Conservation (phyloP, 2,797 vertebrate species). For the Melanotaenia trifasciata region DNA sequence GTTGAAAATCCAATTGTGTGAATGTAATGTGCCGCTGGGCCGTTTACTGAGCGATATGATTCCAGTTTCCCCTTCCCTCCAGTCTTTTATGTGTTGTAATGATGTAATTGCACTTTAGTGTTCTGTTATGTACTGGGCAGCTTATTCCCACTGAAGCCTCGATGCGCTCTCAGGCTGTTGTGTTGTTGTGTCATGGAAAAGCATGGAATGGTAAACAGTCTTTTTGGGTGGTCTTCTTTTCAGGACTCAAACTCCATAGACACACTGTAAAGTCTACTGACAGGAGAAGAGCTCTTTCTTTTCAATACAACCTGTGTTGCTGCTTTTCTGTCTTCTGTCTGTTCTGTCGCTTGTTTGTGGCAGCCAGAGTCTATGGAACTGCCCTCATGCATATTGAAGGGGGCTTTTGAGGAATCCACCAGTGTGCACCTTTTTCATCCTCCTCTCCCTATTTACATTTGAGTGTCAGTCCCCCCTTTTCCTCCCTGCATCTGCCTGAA, state of each 20-base stretch:
- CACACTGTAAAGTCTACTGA: conserved; percentile 69
- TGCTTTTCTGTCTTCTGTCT: conserved; percentile 56
- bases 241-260: conserved; percentile 46
- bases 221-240: conserved; percentile 75
- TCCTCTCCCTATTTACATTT: conserved; percentile 73
- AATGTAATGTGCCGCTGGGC: conserved; percentile 5
- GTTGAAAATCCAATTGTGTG: conserved; percentile 25
- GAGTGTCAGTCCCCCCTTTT: conserved; percentile 69
- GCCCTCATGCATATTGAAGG: conserved; percentile 82
- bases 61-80: conserved; percentile 29
- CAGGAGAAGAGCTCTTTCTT: conserved; percentile 70
- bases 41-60: conserved; percentile 42
- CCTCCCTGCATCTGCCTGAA: conserved; percentile 55
- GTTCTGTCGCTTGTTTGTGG: conserved; percentile 65
- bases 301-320: conserved; percentile 60
- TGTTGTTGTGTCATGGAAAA: conserved; percentile 61
- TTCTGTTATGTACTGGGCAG: conserved; percentile 23
- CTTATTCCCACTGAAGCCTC: conserved; percentile 41
- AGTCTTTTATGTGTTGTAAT: conserved; percentile 31
- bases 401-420: conserved; percentile 76
- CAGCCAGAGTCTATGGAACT: conserved; percentile 61
- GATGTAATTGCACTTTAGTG: conserved; percentile 46
- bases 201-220: conserved; percentile 69
- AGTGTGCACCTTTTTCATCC: conserved; percentile 68
- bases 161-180: conserved; percentile 45